Evolutionary conservation across 2,888 invertebrate species (phyloP), one percentile per base, ranked within the genome.

Genomic region (Cerceris rybyensis): DNA sequence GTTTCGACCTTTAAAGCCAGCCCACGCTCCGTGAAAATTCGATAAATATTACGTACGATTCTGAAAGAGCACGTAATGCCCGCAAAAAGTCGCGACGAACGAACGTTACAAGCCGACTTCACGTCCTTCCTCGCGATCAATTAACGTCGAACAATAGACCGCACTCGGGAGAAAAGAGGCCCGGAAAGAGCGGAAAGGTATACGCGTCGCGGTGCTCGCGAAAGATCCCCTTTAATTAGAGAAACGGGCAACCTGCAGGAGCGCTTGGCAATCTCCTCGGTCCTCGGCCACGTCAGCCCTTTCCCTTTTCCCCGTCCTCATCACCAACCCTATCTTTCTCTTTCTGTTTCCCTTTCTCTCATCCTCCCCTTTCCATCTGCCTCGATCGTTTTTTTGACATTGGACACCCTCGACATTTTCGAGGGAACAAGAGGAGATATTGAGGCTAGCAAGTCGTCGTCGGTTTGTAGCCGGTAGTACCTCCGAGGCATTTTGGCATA

Each of bases 401-500:
- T 54, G 14, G n/a, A 6, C 4, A 6, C 9, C 41, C n/a, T 28
- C 28, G 28, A 28, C 28, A 0, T 59, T 9, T n/a, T 11, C 11
- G 17, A 7, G 8, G 52, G 43, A 42, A 6, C 28, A 13, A 14
- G 14, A 9, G 14, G 59, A 39, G 54, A 80, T 69, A 82, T 75
- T 78, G 77, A 54, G 77, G 68, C 72, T 61, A 78, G 70, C 75
- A 83, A 83, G 80, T 83, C 28, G 28, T 28, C 28, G 28, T 86
- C 61, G 63, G 70, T 73, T 28, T 80, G 67, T 70, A 74, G 71
- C 41, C 28, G 28, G 28, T 28, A 28, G 28, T 77, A 70, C 78
- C 87, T 75, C 41, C 68, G 65, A 73, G 85, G 83, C 87, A 71
- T 65, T 69, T 28, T 64, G 9, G 60, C 61, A 67, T 68, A 86